Conservation (phyloP, 2,888 invertebrate species). For the Pheosia gnoma region DNA sequence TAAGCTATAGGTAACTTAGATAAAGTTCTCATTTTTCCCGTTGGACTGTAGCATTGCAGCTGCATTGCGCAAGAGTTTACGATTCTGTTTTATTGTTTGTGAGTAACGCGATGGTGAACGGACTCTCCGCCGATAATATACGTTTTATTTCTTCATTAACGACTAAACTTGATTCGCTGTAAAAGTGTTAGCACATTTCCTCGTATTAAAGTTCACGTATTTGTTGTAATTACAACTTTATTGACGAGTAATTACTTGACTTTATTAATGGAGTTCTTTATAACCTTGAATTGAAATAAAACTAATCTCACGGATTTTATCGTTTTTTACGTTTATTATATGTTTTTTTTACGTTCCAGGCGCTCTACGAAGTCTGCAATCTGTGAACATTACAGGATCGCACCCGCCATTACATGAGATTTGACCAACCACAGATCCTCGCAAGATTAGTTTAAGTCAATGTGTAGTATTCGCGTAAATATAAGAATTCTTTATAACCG, state of each 20-base stretch:
- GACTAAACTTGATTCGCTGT: neutral
- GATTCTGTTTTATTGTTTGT: slow-evolving; percentile 11
- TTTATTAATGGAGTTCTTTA: too few species aligned
- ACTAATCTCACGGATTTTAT: too few species aligned
- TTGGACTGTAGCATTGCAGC: neutral
- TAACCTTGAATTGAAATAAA: too few species aligned
- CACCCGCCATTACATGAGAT: too few species aligned
- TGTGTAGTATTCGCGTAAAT: too few species aligned
- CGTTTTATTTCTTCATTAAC: slow-evolving; percentile 5
- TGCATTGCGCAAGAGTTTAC: slow-evolving; percentile 9
- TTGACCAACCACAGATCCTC: too few species aligned
- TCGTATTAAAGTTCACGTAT: neutral
- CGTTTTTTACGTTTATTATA: too few species aligned
- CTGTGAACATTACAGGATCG: too few species aligned
- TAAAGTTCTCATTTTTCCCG: neutral
- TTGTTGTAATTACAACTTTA: neutral
- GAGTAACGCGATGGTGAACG: slow-evolving; percentile 10
- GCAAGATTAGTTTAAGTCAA: too few species aligned
- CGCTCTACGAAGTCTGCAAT: too few species aligned
- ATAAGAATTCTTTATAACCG: too few species aligned
- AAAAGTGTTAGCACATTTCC: neutral
- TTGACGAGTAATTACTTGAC: neutral
- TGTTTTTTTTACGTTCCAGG: too few species aligned
- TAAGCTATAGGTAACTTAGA: neutral
- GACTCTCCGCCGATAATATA: neutral